Evolutionary conservation across 2,888 invertebrate genomes (phyloP).

Genomic region (Tipula lateralis): DNA sequence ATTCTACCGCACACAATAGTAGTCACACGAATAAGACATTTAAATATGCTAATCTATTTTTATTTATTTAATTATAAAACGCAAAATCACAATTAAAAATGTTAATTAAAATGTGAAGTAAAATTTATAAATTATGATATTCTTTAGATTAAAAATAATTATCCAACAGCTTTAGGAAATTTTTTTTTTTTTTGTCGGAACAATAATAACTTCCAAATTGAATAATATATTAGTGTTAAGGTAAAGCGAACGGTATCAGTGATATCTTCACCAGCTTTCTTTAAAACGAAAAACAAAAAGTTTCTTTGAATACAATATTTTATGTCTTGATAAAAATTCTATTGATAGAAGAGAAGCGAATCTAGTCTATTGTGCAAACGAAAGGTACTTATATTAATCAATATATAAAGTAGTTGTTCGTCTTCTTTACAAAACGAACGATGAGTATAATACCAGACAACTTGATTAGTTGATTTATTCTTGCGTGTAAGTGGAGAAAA

Average conservation of each 20-base stretch:
- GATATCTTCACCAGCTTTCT: neutral
- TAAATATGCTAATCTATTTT: neutral
- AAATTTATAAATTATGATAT: neutral
- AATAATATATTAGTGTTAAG: neutral
- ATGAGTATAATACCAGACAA: neutral
- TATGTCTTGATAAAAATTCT: neutral
- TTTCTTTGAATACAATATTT: neutral
- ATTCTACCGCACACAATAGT: neutral
- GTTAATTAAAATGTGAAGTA: neutral
- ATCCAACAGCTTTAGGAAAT: neutral
- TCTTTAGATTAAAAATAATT: neutral
- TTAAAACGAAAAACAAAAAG: neutral
- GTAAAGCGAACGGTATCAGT: neutral
- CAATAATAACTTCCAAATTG: neutral
- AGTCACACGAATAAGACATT: neutral
- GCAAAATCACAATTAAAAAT: neutral
- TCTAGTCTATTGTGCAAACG: neutral
- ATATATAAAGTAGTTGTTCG: neutral
- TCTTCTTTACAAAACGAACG: neutral
- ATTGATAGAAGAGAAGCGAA: neutral
- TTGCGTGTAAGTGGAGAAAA: too few relatives aligned
- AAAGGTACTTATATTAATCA: neutral
- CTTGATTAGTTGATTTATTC: neutral
- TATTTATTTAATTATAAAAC: slow-evolving; percentile 9
- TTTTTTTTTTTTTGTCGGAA: neutral